phyloP scores from a whole-genome alignment of 1,140 invertebrate genomes.

The Macrobrachium rosenbergii region DNA sequence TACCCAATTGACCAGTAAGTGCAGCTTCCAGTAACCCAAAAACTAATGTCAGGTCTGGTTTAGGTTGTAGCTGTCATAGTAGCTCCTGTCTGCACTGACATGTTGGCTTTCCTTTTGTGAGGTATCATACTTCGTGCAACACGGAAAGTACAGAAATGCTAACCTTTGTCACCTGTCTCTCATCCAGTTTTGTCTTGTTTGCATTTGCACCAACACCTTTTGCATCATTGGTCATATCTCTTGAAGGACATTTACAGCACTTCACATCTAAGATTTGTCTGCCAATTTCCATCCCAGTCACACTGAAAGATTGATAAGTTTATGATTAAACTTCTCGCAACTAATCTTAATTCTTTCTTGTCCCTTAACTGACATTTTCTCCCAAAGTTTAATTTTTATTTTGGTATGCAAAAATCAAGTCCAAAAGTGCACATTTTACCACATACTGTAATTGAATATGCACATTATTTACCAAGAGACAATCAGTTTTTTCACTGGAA shows the following conservation, averaged over 20 bases:
- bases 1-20: too few species aligned
- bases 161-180: background rate
- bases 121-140: background rate
- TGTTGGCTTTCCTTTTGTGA: background rate
- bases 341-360: too few species aligned
- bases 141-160: background rate
- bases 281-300: constrained; percentile 36
- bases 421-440: too few species aligned
- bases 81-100: background rate
- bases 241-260: constrained; percentile 48
- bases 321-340: too few species aligned
- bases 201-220: background rate
- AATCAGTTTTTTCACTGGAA: too few species aligned
- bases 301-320: background rate
- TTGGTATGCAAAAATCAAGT: too few species aligned
- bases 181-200: background rate
- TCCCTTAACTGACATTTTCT: too few species aligned
- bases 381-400: too few species aligned
- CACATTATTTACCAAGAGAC: too few species aligned
- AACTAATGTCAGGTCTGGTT: too few species aligned
- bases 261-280: constrained; percentile 41
- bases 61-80: background rate
- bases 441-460: too few species aligned
- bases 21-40: too few species aligned
- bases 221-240: constrained; percentile 43